A percentile compares a stretch with the other conserved stretches of the same genome.
These are phyloP conservation scores for Holothuria leucospilota DNA, from an alignment of 53 echinoderm and acorn worm genomes.

Conservation along the genomic window DNA sequence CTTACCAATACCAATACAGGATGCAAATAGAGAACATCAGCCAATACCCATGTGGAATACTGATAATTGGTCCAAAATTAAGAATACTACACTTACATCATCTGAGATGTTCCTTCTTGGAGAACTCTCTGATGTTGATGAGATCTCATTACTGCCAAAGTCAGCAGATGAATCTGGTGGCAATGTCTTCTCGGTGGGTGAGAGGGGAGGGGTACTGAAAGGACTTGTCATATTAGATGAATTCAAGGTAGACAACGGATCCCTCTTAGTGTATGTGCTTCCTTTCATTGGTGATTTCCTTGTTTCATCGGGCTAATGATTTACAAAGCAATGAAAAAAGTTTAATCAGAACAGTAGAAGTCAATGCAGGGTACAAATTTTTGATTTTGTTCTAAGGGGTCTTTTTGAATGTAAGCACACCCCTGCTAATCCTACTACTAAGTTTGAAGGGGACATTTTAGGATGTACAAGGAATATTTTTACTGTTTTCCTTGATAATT, in stretches of 20 bases:
- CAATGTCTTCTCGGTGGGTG: constrained; percentile 22
- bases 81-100: neutral
- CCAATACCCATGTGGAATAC: no score
- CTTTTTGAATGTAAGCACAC: no score
- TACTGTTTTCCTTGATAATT: no score
- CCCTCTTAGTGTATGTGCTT: neutral
- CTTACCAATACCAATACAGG: no score
- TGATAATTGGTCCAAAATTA: neutral
- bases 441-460: no score
- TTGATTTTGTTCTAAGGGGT: no score
- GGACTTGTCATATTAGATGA: constrained; percentile 46
- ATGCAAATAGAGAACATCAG: no score
- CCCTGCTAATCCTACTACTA: no score
- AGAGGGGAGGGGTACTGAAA: constrained; percentile 61
- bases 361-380: no score
- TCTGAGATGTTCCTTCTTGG: constrained; percentile 35
- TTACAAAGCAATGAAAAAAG: no score
- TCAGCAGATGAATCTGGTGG: constrained; percentile 16
- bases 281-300: neutral
- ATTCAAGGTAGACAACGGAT: neutral
- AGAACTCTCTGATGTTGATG: constrained; percentile 53
- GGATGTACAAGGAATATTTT: no score
- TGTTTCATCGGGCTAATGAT: neutral
- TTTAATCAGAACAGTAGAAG: no score
- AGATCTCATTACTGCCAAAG: constrained; percentile 12